Conservation (phyloP, 1,140 invertebrate genomes). For the Dolichoris vasculosae region DNA sequence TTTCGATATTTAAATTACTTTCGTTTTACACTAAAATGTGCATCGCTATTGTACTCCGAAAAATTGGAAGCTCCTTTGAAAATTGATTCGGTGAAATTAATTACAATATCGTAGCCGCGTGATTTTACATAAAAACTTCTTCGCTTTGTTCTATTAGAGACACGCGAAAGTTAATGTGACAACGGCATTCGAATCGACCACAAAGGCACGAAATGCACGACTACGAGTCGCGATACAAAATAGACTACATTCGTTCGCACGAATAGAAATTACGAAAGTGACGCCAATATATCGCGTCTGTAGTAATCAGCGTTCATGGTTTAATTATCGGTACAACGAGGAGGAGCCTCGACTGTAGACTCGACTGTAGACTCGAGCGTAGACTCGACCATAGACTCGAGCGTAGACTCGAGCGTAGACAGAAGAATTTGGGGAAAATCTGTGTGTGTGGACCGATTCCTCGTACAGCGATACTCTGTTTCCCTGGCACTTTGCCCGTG, state of each 20-base stretch:
- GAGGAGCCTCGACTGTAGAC: background rate
- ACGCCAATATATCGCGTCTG: constrained; percentile 66
- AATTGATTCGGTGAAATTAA: constrained; percentile 1
- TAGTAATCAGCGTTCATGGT: constrained; percentile 66
- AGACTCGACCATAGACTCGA: too few relatives aligned
- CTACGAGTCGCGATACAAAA: background rate
- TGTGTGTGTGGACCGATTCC: background rate
- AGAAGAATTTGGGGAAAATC: background rate
- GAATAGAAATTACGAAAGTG: constrained; percentile 66
- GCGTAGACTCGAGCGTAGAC: too few relatives aligned
- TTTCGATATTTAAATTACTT: background rate
- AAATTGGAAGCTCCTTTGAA: too few relatives aligned
- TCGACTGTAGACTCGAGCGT: too few relatives aligned
- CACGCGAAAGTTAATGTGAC: constrained; percentile 19
- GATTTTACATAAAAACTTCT: background rate
- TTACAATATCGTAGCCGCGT: background rate
- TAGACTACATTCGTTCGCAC: background rate
- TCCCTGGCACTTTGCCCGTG: constrained; percentile 68
- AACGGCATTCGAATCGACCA: constrained; percentile 12
- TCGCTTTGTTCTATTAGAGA: background rate
- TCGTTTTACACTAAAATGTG: background rate
- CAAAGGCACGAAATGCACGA: constrained; percentile 24
- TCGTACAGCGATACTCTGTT: constrained; percentile 29
- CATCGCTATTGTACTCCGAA: background rate
- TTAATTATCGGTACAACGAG: constrained; percentile 66